Evolutionary conservation across 2,888 invertebrate genomes (phyloP), one percentile per base, ranked within the genome.

Genomic region (Aplocera efformata): DNA sequence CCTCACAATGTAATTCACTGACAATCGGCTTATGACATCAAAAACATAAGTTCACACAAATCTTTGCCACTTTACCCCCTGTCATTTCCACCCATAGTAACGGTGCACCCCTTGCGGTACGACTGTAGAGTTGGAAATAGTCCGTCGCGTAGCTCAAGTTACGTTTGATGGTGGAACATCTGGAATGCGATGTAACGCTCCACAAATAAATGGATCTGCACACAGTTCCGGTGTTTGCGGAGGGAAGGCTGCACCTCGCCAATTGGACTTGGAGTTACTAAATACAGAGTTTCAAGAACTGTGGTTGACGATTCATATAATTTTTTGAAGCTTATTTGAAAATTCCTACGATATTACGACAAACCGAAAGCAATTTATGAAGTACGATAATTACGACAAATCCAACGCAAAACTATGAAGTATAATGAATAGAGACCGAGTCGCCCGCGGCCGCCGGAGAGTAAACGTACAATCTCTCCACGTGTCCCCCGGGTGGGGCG

Each of bases 11-110:
- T 52, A 5, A 57, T 50, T 50, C 61, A 57, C 35, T 35, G 53
- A 63, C 72, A 77, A 76, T 73, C 76, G 65, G 78, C 79, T 81
- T 76, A 79, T 64, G 62, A 70, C 66, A 66, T 77, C 67, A 49
- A 53, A 64, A 73, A 72, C 74, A 75, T 69, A 67, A 60, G 64
- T 66, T 65, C 64, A 57, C 63, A 55, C 62, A 59, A 63, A 61
- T 67, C 59, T 65, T 46, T 40, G 48, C 46, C 45, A 42, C 47
- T 32, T 10, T 42, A 33, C 32, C 28, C 38, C 35, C 22, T 10
- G n/a, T 11, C 26, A 30, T 21, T 30, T 22, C 8, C 23, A 10
- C 20, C 1, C 17, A 30, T 6, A 22, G 6, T 6, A n/a, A 7
- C 31, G n/a, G 4, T 7, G 4, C 32, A 7, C 13, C 30, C 32